Evolutionary conservation across 2,888 invertebrate genomes (phyloP).

Genomic region (Acanthosepion pharaonis): DNA sequence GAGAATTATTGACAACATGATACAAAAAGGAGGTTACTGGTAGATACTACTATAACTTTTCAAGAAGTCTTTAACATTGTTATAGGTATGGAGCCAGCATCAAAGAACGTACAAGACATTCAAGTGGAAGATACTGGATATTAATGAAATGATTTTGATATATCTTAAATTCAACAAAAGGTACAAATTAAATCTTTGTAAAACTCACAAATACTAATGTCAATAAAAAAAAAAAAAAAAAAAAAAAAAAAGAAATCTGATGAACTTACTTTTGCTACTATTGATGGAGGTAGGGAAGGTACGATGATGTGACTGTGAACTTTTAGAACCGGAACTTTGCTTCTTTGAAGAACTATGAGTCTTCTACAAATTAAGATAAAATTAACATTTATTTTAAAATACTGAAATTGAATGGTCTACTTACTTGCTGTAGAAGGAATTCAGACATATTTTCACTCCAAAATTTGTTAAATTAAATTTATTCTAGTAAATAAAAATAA

Average conservation of each 20-base stretch:
- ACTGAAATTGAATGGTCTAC: not conserved
- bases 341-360: slow-evolving; percentile 6
- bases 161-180: too few species aligned
- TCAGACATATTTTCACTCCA: too few species aligned
- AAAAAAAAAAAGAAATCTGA: not conserved
- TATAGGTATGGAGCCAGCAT: too few species aligned
- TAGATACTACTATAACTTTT: too few species aligned
- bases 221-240: not conserved
- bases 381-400: not conserved
- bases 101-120: too few species aligned
- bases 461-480: not conserved
- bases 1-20: too few species aligned
- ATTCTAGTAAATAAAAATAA: not conserved
- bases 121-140: too few species aligned
- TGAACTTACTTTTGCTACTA: slow-evolving; percentile 37
- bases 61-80: too few species aligned
- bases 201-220: too few species aligned
- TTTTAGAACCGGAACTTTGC: not conserved
- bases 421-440: not conserved
- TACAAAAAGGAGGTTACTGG: too few species aligned
- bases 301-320: not conserved
- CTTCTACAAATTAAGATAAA: not conserved
- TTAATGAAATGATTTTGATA: too few species aligned
- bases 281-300: slow-evolving; percentile 44
- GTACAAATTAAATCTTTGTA: too few species aligned